Percentiles rank a stretch among this genome's conserved stretches.
These are phyloP conservation scores for Petrophora chlorosata DNA, from an alignment of 2,888 invertebrate species.

Conservation along the genomic window DNA sequence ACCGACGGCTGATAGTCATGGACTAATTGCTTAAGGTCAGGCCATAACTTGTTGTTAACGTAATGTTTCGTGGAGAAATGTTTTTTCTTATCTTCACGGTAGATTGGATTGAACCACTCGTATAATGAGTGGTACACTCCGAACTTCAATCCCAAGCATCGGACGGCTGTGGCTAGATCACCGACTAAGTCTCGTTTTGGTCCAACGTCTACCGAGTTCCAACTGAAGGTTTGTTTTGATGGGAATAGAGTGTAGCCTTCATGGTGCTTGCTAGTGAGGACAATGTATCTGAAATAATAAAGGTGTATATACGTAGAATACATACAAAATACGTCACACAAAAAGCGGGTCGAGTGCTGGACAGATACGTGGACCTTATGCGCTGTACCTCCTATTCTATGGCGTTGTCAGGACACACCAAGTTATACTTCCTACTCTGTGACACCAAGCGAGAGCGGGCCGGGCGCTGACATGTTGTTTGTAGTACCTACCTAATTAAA, in stretches of 20 bases:
- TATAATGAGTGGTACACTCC: constrained; percentile 94
- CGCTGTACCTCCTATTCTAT: too few species aligned
- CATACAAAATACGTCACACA: too few species aligned
- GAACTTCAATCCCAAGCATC: constrained; percentile 86
- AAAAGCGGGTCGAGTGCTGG: too few species aligned
- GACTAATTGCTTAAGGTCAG: constrained; percentile 92
- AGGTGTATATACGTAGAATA: too few species aligned
- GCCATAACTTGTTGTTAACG: constrained; percentile 87
- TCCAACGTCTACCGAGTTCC: constrained; percentile 92
- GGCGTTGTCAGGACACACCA: too few species aligned
- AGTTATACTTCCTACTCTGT: too few species aligned
- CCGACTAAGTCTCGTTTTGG: constrained; percentile 91
- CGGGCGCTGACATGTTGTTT: too few species aligned
- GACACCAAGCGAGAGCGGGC: too few species aligned
- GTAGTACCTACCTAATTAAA: too few species aligned
- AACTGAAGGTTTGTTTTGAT: constrained; percentile 90
- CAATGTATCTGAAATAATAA: constrained; percentile 71
- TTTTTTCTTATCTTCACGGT: constrained; percentile 87
- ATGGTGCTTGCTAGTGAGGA: constrained; percentile 94
- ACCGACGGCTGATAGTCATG: constrained; percentile 88
- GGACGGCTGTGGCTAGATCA: constrained; percentile 88
- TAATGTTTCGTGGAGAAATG: constrained; percentile 86
- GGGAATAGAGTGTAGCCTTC: constrained; percentile 94
- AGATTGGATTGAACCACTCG: constrained; percentile 95
- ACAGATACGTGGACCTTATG: too few species aligned